These are phyloP conservation scores for Dimorphilus gyrociliatus DNA, from an alignment of 2,888 invertebrate genomes.

Conservation along the genomic window DNA sequence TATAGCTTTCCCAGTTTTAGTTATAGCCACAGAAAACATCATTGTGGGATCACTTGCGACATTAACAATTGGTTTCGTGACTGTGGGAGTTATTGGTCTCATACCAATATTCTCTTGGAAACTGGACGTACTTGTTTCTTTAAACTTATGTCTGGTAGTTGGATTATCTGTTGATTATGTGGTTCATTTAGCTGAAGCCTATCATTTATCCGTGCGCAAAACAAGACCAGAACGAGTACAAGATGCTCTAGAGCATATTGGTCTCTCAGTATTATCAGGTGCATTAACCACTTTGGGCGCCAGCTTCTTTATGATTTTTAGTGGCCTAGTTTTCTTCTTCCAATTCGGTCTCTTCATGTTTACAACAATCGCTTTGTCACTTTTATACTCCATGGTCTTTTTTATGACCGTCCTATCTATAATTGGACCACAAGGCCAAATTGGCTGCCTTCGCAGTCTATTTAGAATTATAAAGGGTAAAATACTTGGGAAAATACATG, in stretches of 20 bases:
- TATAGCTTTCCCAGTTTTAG: conserved; percentile 11
- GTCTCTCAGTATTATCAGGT: conserved; percentile 7
- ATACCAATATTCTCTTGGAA: conserved; percentile 10
- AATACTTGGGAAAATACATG: no score
- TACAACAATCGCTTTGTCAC: conserved; percentile 8
- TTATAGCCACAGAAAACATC: conserved; percentile 11
- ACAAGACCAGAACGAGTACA: conserved; percentile 7
- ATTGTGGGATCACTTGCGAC: conserved; percentile 11
- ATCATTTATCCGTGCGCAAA: conserved; percentile 5
- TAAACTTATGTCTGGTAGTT: conserved; percentile 8
- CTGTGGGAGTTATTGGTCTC: conserved; percentile 7
- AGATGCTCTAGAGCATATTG: conserved; percentile 5
- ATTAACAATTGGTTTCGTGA: conserved; percentile 5
- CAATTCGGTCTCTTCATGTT: conserved; percentile 9
- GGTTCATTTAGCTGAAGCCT: conserved; percentile 8
- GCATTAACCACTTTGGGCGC: conserved; percentile 7
- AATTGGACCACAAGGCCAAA: conserved; percentile 6
- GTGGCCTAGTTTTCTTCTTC: conserved; percentile 9
- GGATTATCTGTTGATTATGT: conserved; percentile 8
- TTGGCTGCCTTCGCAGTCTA: no score
- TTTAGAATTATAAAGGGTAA: no score
- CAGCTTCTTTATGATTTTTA: conserved; percentile 9
- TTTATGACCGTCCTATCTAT: conserved; percentile 7
- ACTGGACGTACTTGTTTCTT: conserved; percentile 6
- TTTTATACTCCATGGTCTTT: conserved; percentile 7